Evolutionary conservation across 1,140 invertebrate species (phyloP), one percentile per base, ranked within the genome.

Genomic region (Eriocheir sinensis): DNA sequence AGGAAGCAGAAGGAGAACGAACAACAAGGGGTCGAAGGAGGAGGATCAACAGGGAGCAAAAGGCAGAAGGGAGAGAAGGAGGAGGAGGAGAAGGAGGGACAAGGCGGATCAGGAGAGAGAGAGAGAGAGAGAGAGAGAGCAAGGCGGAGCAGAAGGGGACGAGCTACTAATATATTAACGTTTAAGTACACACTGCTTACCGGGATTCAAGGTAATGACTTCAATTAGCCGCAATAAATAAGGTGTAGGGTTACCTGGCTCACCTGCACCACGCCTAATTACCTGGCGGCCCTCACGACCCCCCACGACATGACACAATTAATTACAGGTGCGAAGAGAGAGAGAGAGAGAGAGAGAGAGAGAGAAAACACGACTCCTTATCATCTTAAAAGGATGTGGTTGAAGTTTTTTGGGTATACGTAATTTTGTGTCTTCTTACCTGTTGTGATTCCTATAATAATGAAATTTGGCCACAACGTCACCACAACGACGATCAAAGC

Each of bases 41-140:
- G n/a, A n/a, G n/a, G n/a, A n/a, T n/a, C n/a, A n/a, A n/a, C 30
- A 86, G 83, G 36, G 83, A 86, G 83, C 32, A 34, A 86, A 34
- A 86, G 83, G 36, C n/a, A 34, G n/a, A n/a, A n/a, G n/a, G n/a
- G n/a, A n/a, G n/a, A n/a, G n/a, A n/a, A n/a, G n/a, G n/a, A n/a
- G n/a, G n/a, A n/a, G n/a, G n/a, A n/a, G n/a, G n/a, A n/a, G n/a
- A n/a, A n/a, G n/a, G 83, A 86, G 83, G 36, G 83, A 86, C n/a
- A n/a, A n/a, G 83, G 36, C 30, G 36, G 83, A 86, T n/a, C 32
- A 34, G 36, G 83, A 86, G 83, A 86, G 83, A 86, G 83, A 86
- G 83, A 86, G 79, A 81, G 79, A 81, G 79, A 81, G 79, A 81
- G 79, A 81, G 79, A 81, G 79, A 81, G 79, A 81, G 79, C n/a